Evolutionary conservation across 2,888 invertebrate genomes (phyloP).

Genomic region (Stictocephala bisonia): DNA sequence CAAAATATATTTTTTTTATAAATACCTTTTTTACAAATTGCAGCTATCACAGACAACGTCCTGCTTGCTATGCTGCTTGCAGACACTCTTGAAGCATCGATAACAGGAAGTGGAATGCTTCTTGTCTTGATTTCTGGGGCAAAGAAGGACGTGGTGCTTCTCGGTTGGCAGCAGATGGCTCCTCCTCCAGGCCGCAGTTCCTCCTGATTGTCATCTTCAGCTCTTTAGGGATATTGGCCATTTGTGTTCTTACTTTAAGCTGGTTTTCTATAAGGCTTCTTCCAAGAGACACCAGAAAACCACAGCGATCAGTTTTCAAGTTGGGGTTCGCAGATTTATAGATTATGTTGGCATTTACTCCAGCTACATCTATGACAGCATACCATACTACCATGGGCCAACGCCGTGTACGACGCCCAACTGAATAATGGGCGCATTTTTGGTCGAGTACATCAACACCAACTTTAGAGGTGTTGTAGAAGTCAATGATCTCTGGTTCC

Average conservation of each 20-base stretch:
- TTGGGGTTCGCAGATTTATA: background rate
- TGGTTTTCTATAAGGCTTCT: background rate
- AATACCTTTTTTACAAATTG: no score
- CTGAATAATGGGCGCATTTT: conserved; percentile 23
- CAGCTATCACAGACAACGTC: no score
- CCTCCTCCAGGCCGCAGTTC: background rate
- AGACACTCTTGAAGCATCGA: no score
- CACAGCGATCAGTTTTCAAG: background rate
- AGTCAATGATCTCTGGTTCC: conserved; percentile 33
- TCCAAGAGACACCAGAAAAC: background rate
- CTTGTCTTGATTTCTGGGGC: background rate
- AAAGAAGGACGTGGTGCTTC: background rate
- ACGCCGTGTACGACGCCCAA: background rate
- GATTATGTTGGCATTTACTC: conserved; percentile 18
- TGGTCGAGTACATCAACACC: conserved; percentile 19
- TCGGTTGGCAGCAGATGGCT: background rate
- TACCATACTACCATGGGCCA: conserved; percentile 21
- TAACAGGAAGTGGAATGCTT: no score
- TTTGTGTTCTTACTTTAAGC: background rate
- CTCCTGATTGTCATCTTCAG: background rate
- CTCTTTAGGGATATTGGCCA: background rate
- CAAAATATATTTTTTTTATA: no score
- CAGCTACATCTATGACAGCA: conserved; percentile 11
- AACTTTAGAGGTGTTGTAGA: conserved; percentile 27
- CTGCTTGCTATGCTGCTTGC: no score